Evolutionary conservation across 2,113 vertebrate genomes (phyloP).

Genomic region (Cavia porcellus): DNA sequence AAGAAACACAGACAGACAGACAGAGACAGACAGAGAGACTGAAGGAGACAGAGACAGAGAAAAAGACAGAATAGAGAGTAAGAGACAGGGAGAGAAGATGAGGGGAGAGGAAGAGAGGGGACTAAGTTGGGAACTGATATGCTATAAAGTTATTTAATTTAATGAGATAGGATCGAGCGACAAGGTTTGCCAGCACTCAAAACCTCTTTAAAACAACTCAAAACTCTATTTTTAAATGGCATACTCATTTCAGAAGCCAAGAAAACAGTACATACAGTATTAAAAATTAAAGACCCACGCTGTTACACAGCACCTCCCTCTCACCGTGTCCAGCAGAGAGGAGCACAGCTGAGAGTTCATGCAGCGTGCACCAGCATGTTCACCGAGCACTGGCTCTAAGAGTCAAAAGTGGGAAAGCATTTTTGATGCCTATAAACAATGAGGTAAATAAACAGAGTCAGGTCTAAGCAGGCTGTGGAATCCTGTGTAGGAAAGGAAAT

Average conservation of each 20-base stretch:
- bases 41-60: too few species aligned
- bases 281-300: not conserved
- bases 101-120: not conserved
- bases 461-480: not conserved
- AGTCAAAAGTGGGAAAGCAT: not conserved
- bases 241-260: not conserved
- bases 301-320: not conserved
- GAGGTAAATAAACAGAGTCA: not conserved
- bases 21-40: too few species aligned
- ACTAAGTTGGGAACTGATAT: not conserved
- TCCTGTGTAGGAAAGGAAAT: not conserved
- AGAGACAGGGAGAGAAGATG: not conserved
- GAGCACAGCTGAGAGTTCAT: accelerated
- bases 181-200: not conserved
- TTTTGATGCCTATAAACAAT: not conserved
- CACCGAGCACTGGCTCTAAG: not conserved
- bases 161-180: not conserved
- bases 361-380: not conserved
- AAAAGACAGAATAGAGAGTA: too few species aligned
- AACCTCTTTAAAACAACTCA: not conserved
- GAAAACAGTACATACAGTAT: not conserved
- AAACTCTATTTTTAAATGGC: not conserved
- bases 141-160: not conserved
- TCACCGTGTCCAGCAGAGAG: not conserved
- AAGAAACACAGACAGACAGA: not conserved